A percentile compares a stretch with the other conserved stretches of the same genome.
phyloP scores from a whole-genome alignment of 1,140 invertebrate genomes.

The Probaryconus sp. region DNA sequence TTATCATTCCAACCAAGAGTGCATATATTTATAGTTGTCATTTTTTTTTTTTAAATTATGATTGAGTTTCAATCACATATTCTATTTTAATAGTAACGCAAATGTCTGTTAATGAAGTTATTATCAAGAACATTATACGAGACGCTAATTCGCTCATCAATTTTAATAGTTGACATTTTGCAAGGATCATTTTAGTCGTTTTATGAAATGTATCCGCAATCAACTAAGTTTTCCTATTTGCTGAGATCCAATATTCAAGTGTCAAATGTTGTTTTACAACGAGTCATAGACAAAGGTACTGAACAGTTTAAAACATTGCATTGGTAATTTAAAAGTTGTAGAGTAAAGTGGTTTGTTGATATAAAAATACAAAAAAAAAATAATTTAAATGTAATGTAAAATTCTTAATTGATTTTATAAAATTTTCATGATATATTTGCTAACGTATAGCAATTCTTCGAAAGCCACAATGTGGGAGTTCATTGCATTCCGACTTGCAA shows the following conservation, averaged over 20 bases:
- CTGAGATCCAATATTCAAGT: neutral
- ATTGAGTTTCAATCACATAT: neutral
- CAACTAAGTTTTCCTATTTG: conserved; percentile 7
- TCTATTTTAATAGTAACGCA: no score
- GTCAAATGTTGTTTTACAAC: conserved; percentile 5
- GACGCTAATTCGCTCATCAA: no score
- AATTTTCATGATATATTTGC: neutral
- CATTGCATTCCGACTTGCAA: conserved; percentile 22
- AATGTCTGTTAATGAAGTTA: no score
- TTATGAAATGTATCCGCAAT: conserved; percentile 5
- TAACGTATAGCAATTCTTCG: conserved; percentile 15
- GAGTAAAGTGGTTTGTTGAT: no score
- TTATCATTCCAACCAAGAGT: no score
- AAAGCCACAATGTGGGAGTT: conserved; percentile 23
- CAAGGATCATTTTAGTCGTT: neutral
- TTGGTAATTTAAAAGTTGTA: no score
- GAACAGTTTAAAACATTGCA: neutral
- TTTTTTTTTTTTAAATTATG: neutral
- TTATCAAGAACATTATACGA: no score
- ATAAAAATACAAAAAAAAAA: no score
- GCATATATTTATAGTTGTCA: neutral
- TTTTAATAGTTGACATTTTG: neutral
- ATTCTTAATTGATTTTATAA: neutral
- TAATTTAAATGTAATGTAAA: neutral
- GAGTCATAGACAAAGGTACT: conserved; percentile 22